Evolutionary conservation across 2,888 invertebrate genomes (phyloP), one percentile per base, ranked within the genome.

Genomic region (Chydorus sphaericus): DNA sequence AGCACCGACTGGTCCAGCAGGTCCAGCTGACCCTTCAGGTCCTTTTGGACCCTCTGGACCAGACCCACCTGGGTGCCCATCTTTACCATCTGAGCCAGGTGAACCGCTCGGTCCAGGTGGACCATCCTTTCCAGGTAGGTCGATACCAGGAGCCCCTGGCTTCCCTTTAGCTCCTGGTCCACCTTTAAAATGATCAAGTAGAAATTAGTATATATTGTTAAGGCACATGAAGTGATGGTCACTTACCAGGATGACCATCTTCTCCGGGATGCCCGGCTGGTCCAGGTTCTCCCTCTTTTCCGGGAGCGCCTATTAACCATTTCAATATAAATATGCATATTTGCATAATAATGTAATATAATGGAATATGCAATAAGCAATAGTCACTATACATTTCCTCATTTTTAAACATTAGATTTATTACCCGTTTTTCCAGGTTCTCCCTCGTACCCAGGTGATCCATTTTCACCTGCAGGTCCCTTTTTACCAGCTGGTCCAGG

Each of bases 151-250:
- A 4, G 44, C 44, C 4, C 73, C 1, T 79, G 72, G 72, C 11
- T 79, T 75, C 18, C 85, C 83, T 8, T 74, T 69, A 58, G 74
- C 76, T 2, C 79, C 79, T 8, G 4, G 7, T 44, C 10, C 26
- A 14, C 44, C 44, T 1, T 11, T 1, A 14, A 26, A 44, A 6
- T 28, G 26, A 23, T 23, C 26, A 23, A n/a, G n/a, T n/a, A n/a
- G n/a, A n/a, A n/a, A n/a, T n/a, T n/a, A n/a, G n/a, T n/a, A n/a
- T n/a, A n/a, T n/a, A n/a, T n/a, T n/a, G n/a, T n/a, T n/a, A n/a
- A n/a, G n/a, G n/a, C n/a, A n/a, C n/a, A n/a, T n/a, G n/a, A n/a
- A n/a, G n/a, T n/a, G n/a, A n/a, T n/a, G 44, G n/a, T n/a, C n/a
- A n/a, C n/a, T n/a, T 2, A 7, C 44, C 44, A 3, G 44, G 44